Evolutionary conservation across 2,113 vertebrate genomes (phyloP).

Genomic region (Bubo scandiacus): DNA sequence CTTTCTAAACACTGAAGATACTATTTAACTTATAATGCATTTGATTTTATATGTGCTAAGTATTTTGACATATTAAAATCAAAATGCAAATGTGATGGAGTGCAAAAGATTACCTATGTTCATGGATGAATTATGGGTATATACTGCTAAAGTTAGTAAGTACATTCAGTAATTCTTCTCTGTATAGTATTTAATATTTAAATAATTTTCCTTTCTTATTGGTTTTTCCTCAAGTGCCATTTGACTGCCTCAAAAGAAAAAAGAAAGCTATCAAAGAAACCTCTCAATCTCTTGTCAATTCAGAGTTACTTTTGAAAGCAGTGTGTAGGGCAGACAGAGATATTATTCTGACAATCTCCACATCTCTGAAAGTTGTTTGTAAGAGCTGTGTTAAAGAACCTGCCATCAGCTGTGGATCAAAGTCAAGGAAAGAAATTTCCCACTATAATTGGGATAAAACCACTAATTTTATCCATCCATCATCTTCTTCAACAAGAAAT

Average conservation of each 20-base stretch:
- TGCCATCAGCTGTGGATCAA: not conserved
- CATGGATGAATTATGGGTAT: not conserved
- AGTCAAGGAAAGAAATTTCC: not conserved
- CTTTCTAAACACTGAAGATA: not conserved
- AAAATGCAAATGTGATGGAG: not conserved
- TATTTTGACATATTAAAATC: not conserved
- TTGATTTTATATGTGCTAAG: not conserved
- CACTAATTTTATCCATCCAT: not conserved
- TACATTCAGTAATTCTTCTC: not conserved
- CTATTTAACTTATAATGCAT: not conserved
- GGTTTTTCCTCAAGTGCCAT: not conserved
- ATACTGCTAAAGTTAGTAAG: not conserved
- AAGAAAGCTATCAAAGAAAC: not conserved
- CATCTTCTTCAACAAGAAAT: not conserved
- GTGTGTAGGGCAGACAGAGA: not conserved
- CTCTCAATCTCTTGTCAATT: constrained; percentile 1
- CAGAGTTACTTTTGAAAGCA: constrained; percentile 13
- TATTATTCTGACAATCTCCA: not conserved
- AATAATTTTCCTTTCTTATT: not conserved
- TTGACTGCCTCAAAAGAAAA: not conserved
- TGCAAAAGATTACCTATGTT: not conserved
- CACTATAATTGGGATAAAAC: not conserved
- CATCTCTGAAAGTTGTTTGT: not conserved
- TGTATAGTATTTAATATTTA: not conserved
- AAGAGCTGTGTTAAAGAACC: not conserved